Evolutionary conservation across 2,888 invertebrate genomes (phyloP), one percentile per base, ranked within the genome.

Genomic region (Ommatoiulus sabulosus): DNA sequence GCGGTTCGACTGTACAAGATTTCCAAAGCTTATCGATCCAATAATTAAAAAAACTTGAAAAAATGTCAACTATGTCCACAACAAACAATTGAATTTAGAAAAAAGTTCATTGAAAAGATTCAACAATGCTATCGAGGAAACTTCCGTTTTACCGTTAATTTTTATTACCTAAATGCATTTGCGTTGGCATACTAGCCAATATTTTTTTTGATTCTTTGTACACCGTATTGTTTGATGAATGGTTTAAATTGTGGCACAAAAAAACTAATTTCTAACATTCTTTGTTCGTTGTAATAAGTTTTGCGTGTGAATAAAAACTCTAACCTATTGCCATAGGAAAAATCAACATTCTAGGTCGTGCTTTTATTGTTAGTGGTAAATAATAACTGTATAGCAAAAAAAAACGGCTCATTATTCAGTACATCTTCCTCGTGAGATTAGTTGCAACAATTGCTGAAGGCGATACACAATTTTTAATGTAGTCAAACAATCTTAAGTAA

Each of bases 271-370:
- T 20, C 7, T 3, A 10, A 72, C 6, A 10, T 20, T 20, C 7
- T 72, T 72, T 52, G 63, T n/a, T 52, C 15, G 20, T 20, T 72
- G 10, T 24, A 20, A 72, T 20, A 20, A 72, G 20, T 24, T 10
- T 72, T 72, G 72, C 24, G 72, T 72, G 72, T 72, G 72, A 72
- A 72, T 63, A n/a, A 72, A 20, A 72, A 72, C 24, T 24, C 63
- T n/a, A 72, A 72, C 72, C 72, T 72, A 72, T 72, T 20, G 72
- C 72, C 72, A 72, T 8, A 72, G 72, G 72, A 72, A 20, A 72
- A 72, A 72, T 72, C 72, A 24, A 63, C 63, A 24, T 72, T 72
- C 52, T 72, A 72, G 24, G 72, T 20, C 24, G 1, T 72, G 20
- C 20, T 6, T 72, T 8, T 72, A 24, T 10, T 12, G 17, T 52